Conservation (phyloP, 2,797 vertebrate species). For the Hemibagrus guttatus region DNA sequence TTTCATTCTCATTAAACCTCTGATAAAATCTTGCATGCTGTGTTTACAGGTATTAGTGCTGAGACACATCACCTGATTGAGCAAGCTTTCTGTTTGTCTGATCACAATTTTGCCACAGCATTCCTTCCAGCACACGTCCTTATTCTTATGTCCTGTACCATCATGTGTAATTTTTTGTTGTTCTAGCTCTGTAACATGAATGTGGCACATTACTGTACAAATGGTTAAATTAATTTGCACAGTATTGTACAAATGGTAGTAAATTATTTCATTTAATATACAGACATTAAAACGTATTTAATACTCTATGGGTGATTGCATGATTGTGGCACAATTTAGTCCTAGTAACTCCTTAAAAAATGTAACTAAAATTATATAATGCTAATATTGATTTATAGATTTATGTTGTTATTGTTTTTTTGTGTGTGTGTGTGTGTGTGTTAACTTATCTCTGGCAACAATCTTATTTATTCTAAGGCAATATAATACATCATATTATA, state of each 20-base stretch:
- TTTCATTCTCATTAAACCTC: not conserved
- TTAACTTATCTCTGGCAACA: no score
- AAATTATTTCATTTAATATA: not conserved
- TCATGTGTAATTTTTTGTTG: conserved; percentile 18
- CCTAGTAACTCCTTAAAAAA: not conserved
- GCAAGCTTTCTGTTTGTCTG: conserved; percentile 65
- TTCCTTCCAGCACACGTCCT: conserved; percentile 47
- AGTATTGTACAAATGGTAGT: not conserved
- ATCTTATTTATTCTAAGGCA: no score
- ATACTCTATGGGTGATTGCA: not conserved
- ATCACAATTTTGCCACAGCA: conserved; percentile 52
- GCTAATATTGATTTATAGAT: no score
- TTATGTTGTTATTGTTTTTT: no score
- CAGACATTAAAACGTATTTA: not conserved
- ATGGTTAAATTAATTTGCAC: no score
- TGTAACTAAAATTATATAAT: no score
- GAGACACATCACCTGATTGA: conserved; percentile 67
- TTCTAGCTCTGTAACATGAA: not conserved
- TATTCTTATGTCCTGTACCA: conserved; percentile 51
- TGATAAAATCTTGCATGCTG: conserved; percentile 1
- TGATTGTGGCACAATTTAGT: not conserved
- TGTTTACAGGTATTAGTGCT: conserved; percentile 61
- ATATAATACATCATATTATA: no score
- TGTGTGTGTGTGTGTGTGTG: no score
- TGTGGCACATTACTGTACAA: not conserved